Evolutionary conservation across 2,888 invertebrate species (phyloP).

Genomic region (Coelopa pilipes): DNA sequence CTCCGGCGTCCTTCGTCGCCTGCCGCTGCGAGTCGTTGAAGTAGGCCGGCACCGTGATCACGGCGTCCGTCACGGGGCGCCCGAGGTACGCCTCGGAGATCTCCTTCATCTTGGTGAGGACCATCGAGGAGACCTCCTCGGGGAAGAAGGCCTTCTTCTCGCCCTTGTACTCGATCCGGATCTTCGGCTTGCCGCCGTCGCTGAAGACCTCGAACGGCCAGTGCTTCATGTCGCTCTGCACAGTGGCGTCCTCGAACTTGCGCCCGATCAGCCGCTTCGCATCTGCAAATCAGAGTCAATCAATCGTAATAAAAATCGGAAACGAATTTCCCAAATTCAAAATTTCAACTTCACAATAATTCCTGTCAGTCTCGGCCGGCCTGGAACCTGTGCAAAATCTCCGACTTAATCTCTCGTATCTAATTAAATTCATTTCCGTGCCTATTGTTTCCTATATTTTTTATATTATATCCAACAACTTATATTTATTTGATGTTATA

Average conservation of each 20-base stretch:
- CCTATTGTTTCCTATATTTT: no score
- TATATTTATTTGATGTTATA: no score
- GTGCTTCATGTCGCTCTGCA: slow-evolving; percentile 94
- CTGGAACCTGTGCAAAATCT: no score
- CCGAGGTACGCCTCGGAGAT: slow-evolving; percentile 79
- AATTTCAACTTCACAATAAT: no score
- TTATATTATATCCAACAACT: no score
- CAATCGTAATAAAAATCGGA: no score
- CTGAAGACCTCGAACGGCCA: slow-evolving; percentile 91
- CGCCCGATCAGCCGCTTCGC: slow-evolving; percentile 95
- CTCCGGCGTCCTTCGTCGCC: slow-evolving; percentile 87
- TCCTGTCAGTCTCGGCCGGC: no score
- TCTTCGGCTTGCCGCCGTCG: slow-evolving; percentile 84
- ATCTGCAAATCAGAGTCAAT: slow-evolving; percentile 70
- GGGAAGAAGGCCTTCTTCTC: slow-evolving; percentile 90
- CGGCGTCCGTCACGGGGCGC: slow-evolving; percentile 75
- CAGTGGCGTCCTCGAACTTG: slow-evolving; percentile 86
- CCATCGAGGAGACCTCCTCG: slow-evolving; percentile 94
- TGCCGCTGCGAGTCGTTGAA: slow-evolving; percentile 81
- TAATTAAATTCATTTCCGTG: no score
- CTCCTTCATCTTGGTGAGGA: slow-evolving; percentile 91
- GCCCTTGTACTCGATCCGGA: slow-evolving; percentile 87
- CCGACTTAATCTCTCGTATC: no score
- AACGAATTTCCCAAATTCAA: no score
- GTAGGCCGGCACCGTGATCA: slow-evolving; percentile 85